A percentile compares a stretch with the other conserved stretches of the same genome.
Evolutionary conservation across 2,888 invertebrate species (phyloP).

Genomic region (Saturnia pavonia): DNA sequence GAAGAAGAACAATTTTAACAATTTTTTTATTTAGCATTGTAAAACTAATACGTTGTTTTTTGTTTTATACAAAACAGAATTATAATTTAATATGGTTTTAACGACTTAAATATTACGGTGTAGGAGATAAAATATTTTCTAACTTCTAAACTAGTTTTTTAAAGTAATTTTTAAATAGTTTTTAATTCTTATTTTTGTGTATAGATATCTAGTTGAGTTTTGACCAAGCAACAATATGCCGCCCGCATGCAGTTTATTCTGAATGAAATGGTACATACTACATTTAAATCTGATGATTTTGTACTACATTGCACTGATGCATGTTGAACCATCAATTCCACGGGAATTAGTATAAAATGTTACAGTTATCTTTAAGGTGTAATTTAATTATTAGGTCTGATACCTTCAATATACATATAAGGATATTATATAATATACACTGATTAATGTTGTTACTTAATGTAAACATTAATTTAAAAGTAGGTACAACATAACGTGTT

Average conservation of each 20-base stretch:
- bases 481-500: neutral
- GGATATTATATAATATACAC: no score
- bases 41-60: neutral
- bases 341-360: neutral
- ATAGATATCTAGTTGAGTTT: neutral
- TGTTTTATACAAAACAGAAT: neutral
- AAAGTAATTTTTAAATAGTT: neutral
- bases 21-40: neutral
- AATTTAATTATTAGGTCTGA: neutral
- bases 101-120: neutral
- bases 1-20: no score
- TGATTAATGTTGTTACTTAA: no score
- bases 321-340: neutral
- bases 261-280: neutral
- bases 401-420: neutral
- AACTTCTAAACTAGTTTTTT: neutral
- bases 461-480: no score
- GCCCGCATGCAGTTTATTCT: neutral
- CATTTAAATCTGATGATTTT: no score
- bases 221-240: neutral
- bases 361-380: neutral
- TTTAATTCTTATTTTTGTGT: neutral
- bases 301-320: no score
- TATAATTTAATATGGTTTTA: neutral
- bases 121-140: neutral